Conservation (phyloP, 2,888 invertebrate genomes). For the Sinelater perroti region DNA sequence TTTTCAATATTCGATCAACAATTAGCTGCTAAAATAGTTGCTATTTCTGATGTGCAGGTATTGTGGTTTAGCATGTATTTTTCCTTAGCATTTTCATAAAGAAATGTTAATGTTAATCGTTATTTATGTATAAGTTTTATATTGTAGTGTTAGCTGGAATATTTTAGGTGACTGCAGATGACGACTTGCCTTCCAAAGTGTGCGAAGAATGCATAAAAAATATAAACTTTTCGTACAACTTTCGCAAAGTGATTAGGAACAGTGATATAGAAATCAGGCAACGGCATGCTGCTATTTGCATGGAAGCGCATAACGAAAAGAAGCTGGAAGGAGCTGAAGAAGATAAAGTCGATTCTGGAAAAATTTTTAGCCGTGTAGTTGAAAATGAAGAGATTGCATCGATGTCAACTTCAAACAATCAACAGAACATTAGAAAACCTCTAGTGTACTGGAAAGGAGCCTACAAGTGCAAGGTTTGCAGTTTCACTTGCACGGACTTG, state of each 20-base stretch:
- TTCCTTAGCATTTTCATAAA: not conserved
- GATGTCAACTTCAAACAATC: not conserved
- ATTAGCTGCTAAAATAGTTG: conserved; percentile 21
- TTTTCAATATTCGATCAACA: conserved; percentile 16
- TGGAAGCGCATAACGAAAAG: not conserved
- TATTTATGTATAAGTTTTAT: too few relatives aligned
- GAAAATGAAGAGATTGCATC: not conserved
- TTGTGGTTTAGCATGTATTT: not conserved
- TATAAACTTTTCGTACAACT: conserved; percentile 24
- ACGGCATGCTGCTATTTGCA: conserved; percentile 14
- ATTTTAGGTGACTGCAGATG: conserved; percentile 14
- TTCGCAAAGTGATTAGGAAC: conserved; percentile 30
- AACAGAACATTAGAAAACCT: not conserved
- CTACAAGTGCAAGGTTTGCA: conserved; percentile 19
- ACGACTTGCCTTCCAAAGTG: conserved; percentile 20
- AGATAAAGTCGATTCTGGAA: too few relatives aligned
- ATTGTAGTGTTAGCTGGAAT: too few relatives aligned
- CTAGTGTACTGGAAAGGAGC: conserved; percentile 11
- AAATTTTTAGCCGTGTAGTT: too few relatives aligned
- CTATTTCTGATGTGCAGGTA: conserved; percentile 20
- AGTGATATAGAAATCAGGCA: conserved; percentile 21
- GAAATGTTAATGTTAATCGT: too few relatives aligned
- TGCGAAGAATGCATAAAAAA: conserved; percentile 28
- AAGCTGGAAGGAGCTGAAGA: not conserved
- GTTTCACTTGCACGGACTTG: conserved; percentile 5